Evolutionary conservation across 30 jellyfish, hydroid and myxozoan species (phyloP).

Genomic region (Mastigias papua): DNA sequence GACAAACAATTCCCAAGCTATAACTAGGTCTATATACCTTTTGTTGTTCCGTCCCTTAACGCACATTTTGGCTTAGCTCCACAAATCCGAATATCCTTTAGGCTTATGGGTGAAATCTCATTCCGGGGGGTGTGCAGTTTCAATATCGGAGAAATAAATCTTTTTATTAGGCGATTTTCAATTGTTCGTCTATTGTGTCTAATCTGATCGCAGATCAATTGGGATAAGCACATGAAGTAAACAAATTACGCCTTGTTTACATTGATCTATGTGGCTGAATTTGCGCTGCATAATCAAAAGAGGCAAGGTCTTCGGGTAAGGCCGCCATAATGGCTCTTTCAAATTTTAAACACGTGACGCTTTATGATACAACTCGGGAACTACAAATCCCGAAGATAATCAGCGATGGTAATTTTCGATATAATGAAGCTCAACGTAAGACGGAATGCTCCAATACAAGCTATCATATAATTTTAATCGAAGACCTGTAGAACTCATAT

Average conservation of each 20-base stretch:
- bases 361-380: neutral
- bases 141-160: conserved; percentile 5
- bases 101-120: neutral
- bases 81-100: conserved; percentile 17
- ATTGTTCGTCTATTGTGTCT: neutral
- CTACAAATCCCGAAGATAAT: conserved; percentile 7
- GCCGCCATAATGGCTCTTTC: conserved; percentile 3
- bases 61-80: conserved; percentile 10
- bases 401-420: neutral
- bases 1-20: neutral
- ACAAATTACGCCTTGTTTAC: conserved; percentile 7
- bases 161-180: neutral
- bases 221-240: conserved; percentile 3
- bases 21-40: neutral
- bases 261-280: neutral
- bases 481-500: neutral
- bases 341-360: neutral
- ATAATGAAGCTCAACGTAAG: neutral
- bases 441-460: neutral
- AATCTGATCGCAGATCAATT: conserved; percentile 27
- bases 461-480: neutral
- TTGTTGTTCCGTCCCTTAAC: neutral
- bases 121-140: conserved; percentile 9
- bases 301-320: neutral
- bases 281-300: neutral